These are phyloP conservation scores for Zele albiditarsus DNA, from an alignment of 2,888 invertebrate genomes.

Conservation along the genomic window DNA sequence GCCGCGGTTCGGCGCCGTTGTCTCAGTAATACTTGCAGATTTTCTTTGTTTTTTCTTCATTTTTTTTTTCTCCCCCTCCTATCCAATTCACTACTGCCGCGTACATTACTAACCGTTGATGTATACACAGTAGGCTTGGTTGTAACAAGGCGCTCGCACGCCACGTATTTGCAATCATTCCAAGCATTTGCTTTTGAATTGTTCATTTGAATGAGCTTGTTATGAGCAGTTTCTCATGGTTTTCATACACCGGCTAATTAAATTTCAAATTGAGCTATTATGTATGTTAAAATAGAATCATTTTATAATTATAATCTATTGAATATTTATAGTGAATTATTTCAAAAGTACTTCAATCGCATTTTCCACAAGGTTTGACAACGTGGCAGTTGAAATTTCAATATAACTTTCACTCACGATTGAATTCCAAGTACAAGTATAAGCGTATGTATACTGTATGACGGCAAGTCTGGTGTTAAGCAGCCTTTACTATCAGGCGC, in stretches of 20 bases:
- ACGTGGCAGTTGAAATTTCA: neutral
- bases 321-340: neutral
- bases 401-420: neutral
- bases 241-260: neutral
- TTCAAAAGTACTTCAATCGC: conserved; percentile 9
- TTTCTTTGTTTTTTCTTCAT: conserved; percentile 24
- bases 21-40: conserved; percentile 29
- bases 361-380: neutral
- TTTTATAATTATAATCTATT: neutral
- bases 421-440: neutral
- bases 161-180: conserved; percentile 23
- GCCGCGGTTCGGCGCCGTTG: conserved; percentile 3
- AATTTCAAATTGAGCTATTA: neutral
- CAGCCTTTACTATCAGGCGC: neutral
- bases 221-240: neutral
- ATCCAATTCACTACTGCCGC: neutral
- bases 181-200: conserved; percentile 30
- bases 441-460: neutral
- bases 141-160: conserved; percentile 14
- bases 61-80: conserved; percentile 12
- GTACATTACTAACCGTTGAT: neutral
- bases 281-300: neutral
- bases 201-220: conserved; percentile 34
- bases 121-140: neutral
- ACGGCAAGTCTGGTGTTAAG: neutral